Evolutionary conservation across 1,140 invertebrate genomes (phyloP), one percentile per base, ranked within the genome.

Genomic region (Brachionus rotundiformis): DNA sequence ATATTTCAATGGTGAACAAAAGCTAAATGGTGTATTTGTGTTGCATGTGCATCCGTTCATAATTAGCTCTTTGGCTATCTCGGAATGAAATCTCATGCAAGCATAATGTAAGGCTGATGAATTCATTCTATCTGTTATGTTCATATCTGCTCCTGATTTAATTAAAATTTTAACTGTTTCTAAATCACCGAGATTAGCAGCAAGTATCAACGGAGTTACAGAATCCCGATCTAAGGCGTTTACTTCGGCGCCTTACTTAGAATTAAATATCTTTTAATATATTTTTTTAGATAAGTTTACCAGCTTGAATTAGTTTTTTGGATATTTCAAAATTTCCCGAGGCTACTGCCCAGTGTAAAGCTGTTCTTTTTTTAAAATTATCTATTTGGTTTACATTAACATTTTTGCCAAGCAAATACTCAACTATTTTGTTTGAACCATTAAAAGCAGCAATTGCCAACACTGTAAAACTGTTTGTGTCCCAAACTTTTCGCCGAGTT

Each of bases 331-430:
- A 81, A 80, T 85, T 83, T n/a, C 84, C 84, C 61, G 86, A 87
- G 10, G 85, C 82, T 13, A 86, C 84, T 0, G 86, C 86, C 86
- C 86, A 87, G 71, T 87, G 85, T 3, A 87, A 82, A 11, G 86
- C 86, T 11, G 86, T 86, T 0, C 86, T 86, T n/a, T 84, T 84
- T 82, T 87, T 87, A 82, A 86, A 86, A 81, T 87, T 87, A 61
- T 85, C 84, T 1, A 86, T 65, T 79, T 79, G 76, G 61, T 84
- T 83, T 7, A 84, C 77, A 39, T 84, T 65, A 13, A 85, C 86
- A 19, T 77, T 73, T n/a, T 65, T 31, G 10, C 63, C 49, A 16
- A 84, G 59, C 23, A 84, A 47, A 29, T 79, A 79, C 3, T 39
- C 33, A 36, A 79, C 76, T 31, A 79, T 79, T 59, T 59, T 39